Evolutionary conservation across 2,888 invertebrate genomes (phyloP).

Genomic region (Cephus pygmeus): DNA sequence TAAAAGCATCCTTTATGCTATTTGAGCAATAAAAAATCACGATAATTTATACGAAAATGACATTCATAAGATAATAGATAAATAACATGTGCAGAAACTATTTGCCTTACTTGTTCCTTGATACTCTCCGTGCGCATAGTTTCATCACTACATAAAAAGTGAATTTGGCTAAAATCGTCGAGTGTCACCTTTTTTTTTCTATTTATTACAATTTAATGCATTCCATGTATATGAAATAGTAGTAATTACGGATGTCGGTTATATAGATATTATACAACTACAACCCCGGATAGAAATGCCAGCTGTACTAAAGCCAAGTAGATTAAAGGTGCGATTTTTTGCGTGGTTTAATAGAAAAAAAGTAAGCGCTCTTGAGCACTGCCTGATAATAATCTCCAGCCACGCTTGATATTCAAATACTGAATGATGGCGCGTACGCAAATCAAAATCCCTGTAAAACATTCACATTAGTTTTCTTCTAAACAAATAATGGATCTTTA

Average conservation of each 20-base stretch:
- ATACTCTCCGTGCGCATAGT: conserved; percentile 17
- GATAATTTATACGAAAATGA: conserved; percentile 1
- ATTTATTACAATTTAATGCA: conserved; percentile 23
- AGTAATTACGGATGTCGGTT: conserved; percentile 11
- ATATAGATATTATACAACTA: conserved; percentile 37
- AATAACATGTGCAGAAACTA: conserved; percentile 30
- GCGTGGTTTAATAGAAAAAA: conserved; percentile 79
- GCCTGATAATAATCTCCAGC: conserved; percentile 87
- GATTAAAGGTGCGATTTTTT: conserved; percentile 16
- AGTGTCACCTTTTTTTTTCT: conserved; percentile 25
- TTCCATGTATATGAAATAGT: conserved; percentile 22
- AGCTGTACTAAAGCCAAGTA: conserved; percentile 48
- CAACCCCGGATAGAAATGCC: conserved; percentile 56
- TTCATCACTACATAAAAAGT: conserved; percentile 13
- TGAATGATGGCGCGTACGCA: conserved; percentile 88
- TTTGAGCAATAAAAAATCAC: conserved; percentile 50
- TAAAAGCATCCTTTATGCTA: conserved; percentile 32
- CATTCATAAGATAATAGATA: conserved; percentile 15
- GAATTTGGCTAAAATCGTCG: conserved; percentile 33
- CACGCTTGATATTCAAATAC: conserved; percentile 89
- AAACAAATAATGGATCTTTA: neutral
- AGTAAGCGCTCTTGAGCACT: conserved; percentile 88
- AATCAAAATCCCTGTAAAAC: conserved; percentile 79
- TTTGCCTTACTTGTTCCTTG: conserved; percentile 18
- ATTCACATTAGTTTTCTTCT: conserved; percentile 19